Conservation (phyloP, 2,113 vertebrate genomes). For the Xenus cinereus region DNA sequence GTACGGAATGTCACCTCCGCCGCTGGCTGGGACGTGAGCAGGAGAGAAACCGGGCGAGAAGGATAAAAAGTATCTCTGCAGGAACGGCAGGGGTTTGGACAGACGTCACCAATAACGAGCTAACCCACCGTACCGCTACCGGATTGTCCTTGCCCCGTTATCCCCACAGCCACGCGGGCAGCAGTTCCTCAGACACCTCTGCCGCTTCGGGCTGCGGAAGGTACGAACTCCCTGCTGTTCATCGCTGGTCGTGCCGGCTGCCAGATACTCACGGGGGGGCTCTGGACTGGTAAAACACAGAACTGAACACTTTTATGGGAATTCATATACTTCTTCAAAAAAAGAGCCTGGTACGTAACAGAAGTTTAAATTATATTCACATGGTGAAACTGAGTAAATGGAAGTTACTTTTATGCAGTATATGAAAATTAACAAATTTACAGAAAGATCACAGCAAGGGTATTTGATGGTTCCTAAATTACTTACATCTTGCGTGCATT, state of each 20-base stretch:
- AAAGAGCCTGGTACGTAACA: not conserved
- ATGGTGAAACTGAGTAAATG: not conserved
- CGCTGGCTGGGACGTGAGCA: not conserved
- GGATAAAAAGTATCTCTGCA: not conserved
- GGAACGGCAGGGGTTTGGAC: not conserved
- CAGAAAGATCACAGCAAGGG: not conserved
- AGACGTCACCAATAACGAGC: not conserved
- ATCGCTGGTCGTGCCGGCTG: not conserved
- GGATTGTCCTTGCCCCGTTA: not conserved
- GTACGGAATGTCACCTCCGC: not conserved
- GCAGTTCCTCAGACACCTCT: not conserved
- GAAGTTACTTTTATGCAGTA: not conserved
- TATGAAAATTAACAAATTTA: not conserved
- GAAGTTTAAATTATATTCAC: not conserved
- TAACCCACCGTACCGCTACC: fast-evolving
- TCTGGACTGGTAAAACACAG: not conserved
- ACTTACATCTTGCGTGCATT: not conserved
- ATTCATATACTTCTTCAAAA: not conserved
- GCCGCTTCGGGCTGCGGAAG: not conserved
- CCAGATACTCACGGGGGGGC: not conserved
- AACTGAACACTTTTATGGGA: not conserved
- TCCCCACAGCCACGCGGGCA: not conserved
- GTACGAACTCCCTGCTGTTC: not conserved
- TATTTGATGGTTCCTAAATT: not conserved
- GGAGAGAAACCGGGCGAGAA: not conserved